phyloP scores from a whole-genome alignment of 2,113 vertebrate genomes.

The Fregata magnificens region DNA sequence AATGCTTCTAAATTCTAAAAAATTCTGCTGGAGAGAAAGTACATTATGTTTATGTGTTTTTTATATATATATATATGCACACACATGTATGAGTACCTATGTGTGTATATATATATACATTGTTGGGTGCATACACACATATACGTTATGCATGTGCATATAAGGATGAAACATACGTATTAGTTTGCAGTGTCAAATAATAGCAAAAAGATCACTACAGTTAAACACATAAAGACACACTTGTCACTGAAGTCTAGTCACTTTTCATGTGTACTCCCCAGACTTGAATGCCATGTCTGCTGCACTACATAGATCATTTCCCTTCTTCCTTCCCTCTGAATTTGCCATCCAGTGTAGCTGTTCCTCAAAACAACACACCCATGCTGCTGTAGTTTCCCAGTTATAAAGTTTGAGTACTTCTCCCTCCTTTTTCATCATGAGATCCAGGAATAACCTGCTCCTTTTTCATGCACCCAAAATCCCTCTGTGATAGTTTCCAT shows the following conservation, averaged over 20 bases:
- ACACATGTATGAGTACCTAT: not conserved
- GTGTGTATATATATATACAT: not conserved
- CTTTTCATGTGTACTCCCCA: not conserved
- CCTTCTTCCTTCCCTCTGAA: not conserved
- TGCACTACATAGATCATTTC: not conserved
- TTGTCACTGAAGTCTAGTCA: not conserved
- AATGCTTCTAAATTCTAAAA: not conserved
- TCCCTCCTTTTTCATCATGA: not conserved
- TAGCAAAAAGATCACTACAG: not conserved
- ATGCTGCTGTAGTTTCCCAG: not conserved
- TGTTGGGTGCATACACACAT: not conserved
- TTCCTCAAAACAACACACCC: not conserved
- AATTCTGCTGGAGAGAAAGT: not conserved
- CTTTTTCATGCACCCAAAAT: not conserved
- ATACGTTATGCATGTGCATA: rapidly evolving
- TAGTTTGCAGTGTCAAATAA: not conserved
- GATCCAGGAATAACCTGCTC: not conserved
- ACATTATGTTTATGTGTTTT: not conserved
- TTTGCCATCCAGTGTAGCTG: not conserved
- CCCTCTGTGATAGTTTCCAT: not conserved
- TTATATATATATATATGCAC: no score
- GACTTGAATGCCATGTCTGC: not conserved
- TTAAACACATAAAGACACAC: not conserved
- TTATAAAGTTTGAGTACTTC: not conserved
- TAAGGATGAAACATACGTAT: not conserved